Conservation (phyloP, 2,113 vertebrate species). For the Motacilla alba region DNA sequence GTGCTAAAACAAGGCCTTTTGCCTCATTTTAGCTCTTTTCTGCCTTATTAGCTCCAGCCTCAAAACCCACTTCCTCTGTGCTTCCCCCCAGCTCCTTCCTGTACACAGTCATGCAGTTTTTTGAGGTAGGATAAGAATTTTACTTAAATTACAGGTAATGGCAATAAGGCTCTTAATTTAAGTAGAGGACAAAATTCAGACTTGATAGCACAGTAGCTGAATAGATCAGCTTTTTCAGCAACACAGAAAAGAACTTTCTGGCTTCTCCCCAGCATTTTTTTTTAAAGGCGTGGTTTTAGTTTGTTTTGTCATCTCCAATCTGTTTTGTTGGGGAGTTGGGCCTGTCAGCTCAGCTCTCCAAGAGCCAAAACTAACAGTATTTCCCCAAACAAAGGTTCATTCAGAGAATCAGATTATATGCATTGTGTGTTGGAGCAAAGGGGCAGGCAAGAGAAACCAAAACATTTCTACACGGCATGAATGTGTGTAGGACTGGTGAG, state of each 20-base stretch:
- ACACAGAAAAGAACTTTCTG: background rate
- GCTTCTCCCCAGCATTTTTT: background rate
- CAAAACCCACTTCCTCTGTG: background rate
- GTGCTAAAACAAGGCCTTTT: background rate
- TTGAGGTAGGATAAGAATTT: background rate
- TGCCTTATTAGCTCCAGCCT: background rate
- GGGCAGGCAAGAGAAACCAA: background rate
- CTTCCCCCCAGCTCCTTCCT: background rate
- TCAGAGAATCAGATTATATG: slow-evolving; percentile 55
- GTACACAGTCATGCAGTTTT: background rate
- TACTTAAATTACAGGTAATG: background rate
- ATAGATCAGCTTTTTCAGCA: background rate
- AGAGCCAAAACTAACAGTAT: slow-evolving; percentile 76
- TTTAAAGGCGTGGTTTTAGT: background rate
- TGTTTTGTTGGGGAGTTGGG: slow-evolving; percentile 40
- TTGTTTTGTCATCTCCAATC: slow-evolving; percentile 48
- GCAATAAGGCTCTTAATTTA: background rate
- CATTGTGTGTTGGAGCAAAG: slow-evolving; percentile 22
- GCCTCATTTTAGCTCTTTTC: background rate
- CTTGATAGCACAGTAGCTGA: background rate
- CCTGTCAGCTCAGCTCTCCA: slow-evolving; percentile 47
- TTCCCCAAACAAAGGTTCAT: slow-evolving; percentile 68
- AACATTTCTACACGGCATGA: background rate
- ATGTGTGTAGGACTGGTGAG: background rate
- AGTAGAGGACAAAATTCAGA: background rate